These are phyloP conservation scores for Tetrapedia diversipes DNA, from an alignment of 2,888 invertebrate species.

Conservation along the genomic window DNA sequence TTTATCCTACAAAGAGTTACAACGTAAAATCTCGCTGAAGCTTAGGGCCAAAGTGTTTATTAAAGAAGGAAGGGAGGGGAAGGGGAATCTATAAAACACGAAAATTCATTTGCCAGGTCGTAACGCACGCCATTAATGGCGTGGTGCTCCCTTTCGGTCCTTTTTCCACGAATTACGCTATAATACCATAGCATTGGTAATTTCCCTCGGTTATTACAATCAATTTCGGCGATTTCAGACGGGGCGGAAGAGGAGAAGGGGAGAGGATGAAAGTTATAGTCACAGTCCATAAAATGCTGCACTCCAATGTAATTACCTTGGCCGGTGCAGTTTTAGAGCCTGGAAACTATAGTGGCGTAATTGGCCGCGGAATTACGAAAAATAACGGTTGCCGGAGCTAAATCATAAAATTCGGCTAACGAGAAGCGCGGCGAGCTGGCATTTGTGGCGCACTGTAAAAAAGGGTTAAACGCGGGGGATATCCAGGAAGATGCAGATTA, in stretches of 20 bases:
- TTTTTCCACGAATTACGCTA: constrained; percentile 32
- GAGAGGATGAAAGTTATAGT: constrained; percentile 17
- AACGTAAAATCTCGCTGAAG: not conserved
- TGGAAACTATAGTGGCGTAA: constrained; percentile 50
- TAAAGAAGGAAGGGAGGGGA: not conserved
- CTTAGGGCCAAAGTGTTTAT: not conserved
- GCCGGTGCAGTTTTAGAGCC: constrained; percentile 51
- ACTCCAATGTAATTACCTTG: constrained; percentile 61
- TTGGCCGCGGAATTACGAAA: constrained; percentile 68
- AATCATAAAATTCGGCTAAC: constrained; percentile 80
- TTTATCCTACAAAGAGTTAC: too few species aligned
- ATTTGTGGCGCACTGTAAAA: constrained; percentile 73
- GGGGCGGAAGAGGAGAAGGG: not conserved
- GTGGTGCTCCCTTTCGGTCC: not conserved
- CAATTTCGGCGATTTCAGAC: constrained; percentile 56
- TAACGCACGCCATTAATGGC: constrained; percentile 16
- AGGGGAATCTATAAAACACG: constrained; percentile 4
- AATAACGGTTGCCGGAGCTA: constrained; percentile 65
- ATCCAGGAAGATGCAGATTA: constrained; percentile 69
- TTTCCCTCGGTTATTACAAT: constrained; percentile 57
- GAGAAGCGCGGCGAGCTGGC: constrained; percentile 69
- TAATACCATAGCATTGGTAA: constrained; percentile 43
- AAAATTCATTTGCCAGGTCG: constrained; percentile 36
- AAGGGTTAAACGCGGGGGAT: constrained; percentile 67
- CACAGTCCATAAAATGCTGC: constrained; percentile 52